Conservation (phyloP, 2,113 vertebrate species). For the Forbesichthys papilliferus region DNA sequence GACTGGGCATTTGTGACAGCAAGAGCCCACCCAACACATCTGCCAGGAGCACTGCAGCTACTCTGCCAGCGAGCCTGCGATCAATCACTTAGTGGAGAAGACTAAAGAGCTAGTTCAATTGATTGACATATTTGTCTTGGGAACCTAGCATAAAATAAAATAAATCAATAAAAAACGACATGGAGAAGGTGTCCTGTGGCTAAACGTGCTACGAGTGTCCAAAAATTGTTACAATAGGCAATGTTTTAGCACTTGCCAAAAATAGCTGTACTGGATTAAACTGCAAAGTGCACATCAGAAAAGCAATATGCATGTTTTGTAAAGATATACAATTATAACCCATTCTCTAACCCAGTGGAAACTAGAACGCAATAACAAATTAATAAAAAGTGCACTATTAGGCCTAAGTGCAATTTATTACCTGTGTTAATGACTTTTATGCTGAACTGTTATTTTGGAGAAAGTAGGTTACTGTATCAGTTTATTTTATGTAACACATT, state of each 20-base stretch:
- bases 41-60: constrained; percentile 57
- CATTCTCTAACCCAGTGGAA: constrained; percentile 22
- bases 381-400: constrained; percentile 49
- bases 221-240: not conserved
- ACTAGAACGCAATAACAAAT: constrained; percentile 56
- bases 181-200: constrained; percentile 17
- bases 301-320: constrained; percentile 14
- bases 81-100: constrained; percentile 66
- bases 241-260: not conserved
- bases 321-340: constrained; percentile 23
- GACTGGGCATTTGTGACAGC: constrained; percentile 80
- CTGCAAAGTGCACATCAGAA: constrained; percentile 4
- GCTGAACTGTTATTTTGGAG: constrained; percentile 52
- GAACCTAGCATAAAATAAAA: constrained; percentile 23
- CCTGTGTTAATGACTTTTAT: constrained; percentile 70
- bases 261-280: not conserved
- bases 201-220: constrained; percentile 1
- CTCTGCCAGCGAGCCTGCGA: constrained; percentile 56
- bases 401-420: constrained; percentile 38
- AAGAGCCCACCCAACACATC: constrained; percentile 70
- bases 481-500: constrained; percentile 65
- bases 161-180: not conserved
- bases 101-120: constrained; percentile 48
- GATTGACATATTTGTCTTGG: constrained; percentile 39
- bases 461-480: constrained; percentile 70